Percentiles rank a stretch among this genome's conserved stretches.
phyloP scores from a whole-genome alignment of 2,888 invertebrate species.

The Agonopterix arenella region DNA sequence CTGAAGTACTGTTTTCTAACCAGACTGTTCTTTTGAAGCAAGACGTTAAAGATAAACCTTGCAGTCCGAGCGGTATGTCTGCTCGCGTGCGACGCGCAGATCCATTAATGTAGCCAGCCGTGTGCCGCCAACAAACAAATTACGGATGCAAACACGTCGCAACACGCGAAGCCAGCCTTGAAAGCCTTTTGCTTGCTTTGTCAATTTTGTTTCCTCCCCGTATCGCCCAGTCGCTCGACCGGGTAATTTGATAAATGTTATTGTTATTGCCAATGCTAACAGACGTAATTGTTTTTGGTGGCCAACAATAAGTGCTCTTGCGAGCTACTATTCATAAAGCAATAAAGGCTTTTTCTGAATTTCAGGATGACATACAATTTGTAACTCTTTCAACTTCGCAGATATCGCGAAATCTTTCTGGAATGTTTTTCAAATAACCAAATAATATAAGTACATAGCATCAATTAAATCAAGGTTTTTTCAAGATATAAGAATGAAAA shows the following conservation, averaged over 20 bases:
- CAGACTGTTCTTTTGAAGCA: conserved; percentile 27
- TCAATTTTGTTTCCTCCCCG: conserved; percentile 47
- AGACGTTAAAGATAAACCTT: conserved; percentile 29
- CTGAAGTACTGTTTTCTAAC: background rate
- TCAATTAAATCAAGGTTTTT: too few relatives aligned
- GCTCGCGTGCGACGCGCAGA: conserved; percentile 59
- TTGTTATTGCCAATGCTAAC: conserved; percentile 63
- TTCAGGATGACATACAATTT: too few relatives aligned
- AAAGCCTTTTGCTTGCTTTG: conserved; percentile 72
- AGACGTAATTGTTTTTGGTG: conserved; percentile 48
- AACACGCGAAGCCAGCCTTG: conserved; percentile 64
- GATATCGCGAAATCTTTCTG: too few relatives aligned
- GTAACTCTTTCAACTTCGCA: too few relatives aligned
- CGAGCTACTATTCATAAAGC: background rate
- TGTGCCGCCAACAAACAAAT: conserved; percentile 73
- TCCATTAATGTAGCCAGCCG: conserved; percentile 71
- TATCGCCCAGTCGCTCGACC: conserved; percentile 36
- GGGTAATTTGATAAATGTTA: conserved; percentile 61
- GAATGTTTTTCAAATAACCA: too few relatives aligned
- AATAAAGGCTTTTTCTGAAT: too few relatives aligned
- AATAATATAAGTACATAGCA: too few relatives aligned
- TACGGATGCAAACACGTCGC: conserved; percentile 74
- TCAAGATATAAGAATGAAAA: too few relatives aligned
- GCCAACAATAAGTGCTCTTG: background rate
- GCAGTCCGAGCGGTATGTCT: conserved; percentile 32